These are phyloP conservation scores for Meghimatium bilineatum DNA, from an alignment of 2,888 invertebrate genomes.

Conservation along the genomic window DNA sequence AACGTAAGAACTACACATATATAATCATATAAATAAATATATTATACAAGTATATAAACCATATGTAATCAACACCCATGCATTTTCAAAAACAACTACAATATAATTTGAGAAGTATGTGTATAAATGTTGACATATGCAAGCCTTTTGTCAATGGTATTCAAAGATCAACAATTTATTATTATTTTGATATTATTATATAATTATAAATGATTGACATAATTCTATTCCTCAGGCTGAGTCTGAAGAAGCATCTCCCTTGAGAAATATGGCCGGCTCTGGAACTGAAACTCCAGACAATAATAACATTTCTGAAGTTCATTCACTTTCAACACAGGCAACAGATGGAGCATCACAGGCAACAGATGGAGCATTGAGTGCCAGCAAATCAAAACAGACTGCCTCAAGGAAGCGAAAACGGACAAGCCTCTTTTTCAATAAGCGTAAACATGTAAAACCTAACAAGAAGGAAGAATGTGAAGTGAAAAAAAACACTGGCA, in stretches of 20 bases:
- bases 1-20: too few species aligned
- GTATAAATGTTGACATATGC: too few species aligned
- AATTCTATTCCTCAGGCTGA: slow-evolving; percentile 31
- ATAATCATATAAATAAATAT: too few species aligned
- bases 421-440: background rate
- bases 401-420: slow-evolving; percentile 31
- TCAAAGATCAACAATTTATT: too few species aligned
- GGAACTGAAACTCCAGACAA: slow-evolving; percentile 30
- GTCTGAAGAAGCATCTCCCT: slow-evolving; percentile 41
- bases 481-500: background rate
- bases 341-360: background rate
- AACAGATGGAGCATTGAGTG: background rate
- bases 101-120: too few species aligned
- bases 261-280: slow-evolving; percentile 28
- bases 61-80: too few species aligned
- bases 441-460: slow-evolving; percentile 38
- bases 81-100: too few species aligned
- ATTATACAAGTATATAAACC: too few species aligned
- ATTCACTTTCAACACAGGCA: background rate
- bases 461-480: slow-evolving; percentile 3
- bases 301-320: background rate
- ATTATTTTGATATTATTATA: too few species aligned
- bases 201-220: too few species aligned
- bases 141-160: too few species aligned
- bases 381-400: background rate